Base-by-base conservation (phyloP, 1,140 invertebrate genomes). In the Chironomus tepperi region DNA sequence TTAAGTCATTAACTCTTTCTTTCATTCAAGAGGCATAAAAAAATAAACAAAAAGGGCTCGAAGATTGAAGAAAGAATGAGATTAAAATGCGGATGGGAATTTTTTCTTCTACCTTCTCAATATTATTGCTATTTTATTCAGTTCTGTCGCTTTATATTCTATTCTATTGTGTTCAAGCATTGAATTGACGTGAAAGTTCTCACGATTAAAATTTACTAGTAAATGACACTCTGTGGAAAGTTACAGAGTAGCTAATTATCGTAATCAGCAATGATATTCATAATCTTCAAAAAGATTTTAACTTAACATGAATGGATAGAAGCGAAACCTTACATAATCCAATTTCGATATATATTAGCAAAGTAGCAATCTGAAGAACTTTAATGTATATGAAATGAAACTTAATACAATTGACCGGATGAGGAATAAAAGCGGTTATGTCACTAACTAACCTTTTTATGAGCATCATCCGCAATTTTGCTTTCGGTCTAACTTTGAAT, bases 101-200 rank as follows among this genome's bases (percentile, higher is more conserved):
- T 57, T 47, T 47, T 57, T 57, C 47, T 15, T 57, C 24, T 34
- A 34, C 24, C 24, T 34, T 34, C 24, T 34, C 47, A 57, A 57
- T 57, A 57, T 57, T 57, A 57, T 57, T 57, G 47, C 47, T 57
- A 12, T 57, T 57, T 57, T n/a, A 5, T n/a, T 57, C 47, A 15
- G 47, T n/a, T 57, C 47, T 57, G 47, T 57, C 47, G 47, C 47
- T 57, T 57, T 12, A 57, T n/a, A 57, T 57, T 57, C 47, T 57
- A 57, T 57, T 57, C 47, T 57, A 57, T 57, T 57, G 47, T 57
- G 47, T 15, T 34, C 24, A 34, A 5, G 24, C 24, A 34, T 34
- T 34, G 47, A n/a, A 57, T 34, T 57, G 47, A 57, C 47, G 47
- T 57, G 47, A 57, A 57, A 57, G 47, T 57, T 57, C 47, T 57